Percentiles rank a stretch among this genome's conserved stretches.
phyloP scores from a whole-genome alignment of 37 sponge, comb jelly and placozoan genomes.

The Haliclona indistincta region DNA sequence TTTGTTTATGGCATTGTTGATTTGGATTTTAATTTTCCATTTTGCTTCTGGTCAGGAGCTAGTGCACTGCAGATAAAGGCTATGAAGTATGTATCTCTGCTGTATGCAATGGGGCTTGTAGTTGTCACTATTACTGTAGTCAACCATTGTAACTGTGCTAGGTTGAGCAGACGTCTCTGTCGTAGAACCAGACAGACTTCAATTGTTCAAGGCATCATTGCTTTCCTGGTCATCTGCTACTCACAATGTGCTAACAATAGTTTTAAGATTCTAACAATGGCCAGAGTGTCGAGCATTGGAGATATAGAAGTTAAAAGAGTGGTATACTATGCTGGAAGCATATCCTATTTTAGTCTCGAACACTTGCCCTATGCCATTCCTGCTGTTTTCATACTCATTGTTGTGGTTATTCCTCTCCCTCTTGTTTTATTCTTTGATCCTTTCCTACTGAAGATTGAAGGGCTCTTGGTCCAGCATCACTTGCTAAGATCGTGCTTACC shows the following conservation, averaged over 20 bases:
- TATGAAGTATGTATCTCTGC: slow-evolving; percentile 35
- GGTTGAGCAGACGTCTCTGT: neutral
- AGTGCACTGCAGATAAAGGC: slow-evolving; percentile 29
- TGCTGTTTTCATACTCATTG: neutral
- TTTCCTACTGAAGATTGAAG: neutral
- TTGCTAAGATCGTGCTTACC: neutral
- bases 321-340: neutral
- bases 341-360: neutral
- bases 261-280: slow-evolving; percentile 23
- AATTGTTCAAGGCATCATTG: slow-evolving; percentile 24
- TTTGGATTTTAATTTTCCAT: slow-evolving; percentile 40
- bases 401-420: neutral
- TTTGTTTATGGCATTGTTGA: too few relatives aligned
- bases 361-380: neutral
- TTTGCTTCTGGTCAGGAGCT: slow-evolving; percentile 46
- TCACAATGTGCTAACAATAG: slow-evolving; percentile 38
- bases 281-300: neutral
- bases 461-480: neutral
- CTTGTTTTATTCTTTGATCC: neutral
- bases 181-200: neutral
- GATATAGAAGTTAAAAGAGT: neutral
- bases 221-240: slow-evolving; percentile 46
- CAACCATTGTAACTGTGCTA: neutral
- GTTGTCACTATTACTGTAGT: neutral
- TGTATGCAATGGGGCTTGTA: slow-evolving; percentile 35